These are phyloP conservation scores for Anolis sagrei DNA, from an alignment of 2,113 vertebrate genomes.

Conservation along the genomic window DNA sequence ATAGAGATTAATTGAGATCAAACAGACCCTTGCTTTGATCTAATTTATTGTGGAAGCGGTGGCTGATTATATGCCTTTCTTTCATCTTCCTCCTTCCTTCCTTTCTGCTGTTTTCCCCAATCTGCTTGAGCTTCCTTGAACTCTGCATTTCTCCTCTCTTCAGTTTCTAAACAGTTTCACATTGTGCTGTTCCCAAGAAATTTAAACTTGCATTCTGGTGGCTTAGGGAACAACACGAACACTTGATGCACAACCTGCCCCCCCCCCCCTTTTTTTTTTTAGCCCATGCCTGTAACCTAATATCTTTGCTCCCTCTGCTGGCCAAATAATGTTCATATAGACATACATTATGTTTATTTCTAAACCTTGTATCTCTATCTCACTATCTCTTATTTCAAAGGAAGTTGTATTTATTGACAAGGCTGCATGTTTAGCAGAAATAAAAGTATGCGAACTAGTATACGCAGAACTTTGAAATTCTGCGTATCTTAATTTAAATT, in stretches of 20 bases:
- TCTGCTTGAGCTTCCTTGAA: not conserved
- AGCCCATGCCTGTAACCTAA: not conserved
- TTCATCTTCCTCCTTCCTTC: not conserved
- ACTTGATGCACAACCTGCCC: not conserved
- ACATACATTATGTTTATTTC: not conserved
- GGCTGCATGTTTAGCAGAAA: not conserved
- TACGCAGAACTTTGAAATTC: not conserved
- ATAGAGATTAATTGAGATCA: not conserved
- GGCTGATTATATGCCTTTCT: not conserved
- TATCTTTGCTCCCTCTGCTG: conserved; percentile 40
- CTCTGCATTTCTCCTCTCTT: not conserved
- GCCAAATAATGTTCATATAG: not conserved
- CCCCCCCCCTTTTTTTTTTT: not conserved
- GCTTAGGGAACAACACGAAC: not conserved
- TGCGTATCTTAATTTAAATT: too few relatives aligned
- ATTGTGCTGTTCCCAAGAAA: conserved; percentile 15
- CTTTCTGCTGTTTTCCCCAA: not conserved
- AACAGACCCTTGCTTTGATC: not conserved
- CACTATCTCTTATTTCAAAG: not conserved
- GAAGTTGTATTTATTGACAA: not conserved
- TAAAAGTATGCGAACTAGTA: not conserved
- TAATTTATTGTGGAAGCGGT: not conserved
- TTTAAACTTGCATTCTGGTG: not conserved
- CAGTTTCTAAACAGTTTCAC: not conserved
- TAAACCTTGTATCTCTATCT: not conserved